Base-by-base conservation (phyloP, 2,797 vertebrate genomes). In the Sebastes iracundus region DNA sequence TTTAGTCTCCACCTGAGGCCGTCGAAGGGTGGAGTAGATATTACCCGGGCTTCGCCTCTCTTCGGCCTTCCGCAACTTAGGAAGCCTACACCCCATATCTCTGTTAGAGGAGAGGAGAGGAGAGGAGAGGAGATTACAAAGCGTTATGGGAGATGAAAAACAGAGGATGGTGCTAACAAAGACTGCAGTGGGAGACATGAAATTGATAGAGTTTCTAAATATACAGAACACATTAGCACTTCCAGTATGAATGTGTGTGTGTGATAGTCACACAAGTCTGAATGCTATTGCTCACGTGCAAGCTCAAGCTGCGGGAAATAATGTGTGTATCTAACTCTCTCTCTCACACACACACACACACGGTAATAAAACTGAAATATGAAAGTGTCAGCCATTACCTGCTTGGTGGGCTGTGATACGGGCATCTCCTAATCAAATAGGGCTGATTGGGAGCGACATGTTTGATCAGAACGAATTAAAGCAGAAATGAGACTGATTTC, bases 1-100 rank as follows among this genome's bases (percentile, higher is more conserved):
- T 93, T 98, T 98, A 23, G 97, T 98, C 95, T 99, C 97, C 88
- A 99, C 98, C 90, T 99, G 97, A 13, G 97, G 97, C 76, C 98
- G 96, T 86, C 97, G 96, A 80, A 99, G 91, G 38, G 98, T 99
- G 67, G 98, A 99, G 85, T 98, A 99, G 93, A 99, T 98, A 81
- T 99, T 99, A 49, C 98, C 98, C 4, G 97, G 98, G 80, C 97
- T 96, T 85, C 94, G 96, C 81, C 96, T 90, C 16, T 95, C 95
- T 20, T 95, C 95, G 2, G 94, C 95, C 81, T 97, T 98, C 89
- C 96, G 95, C 81, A 98, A 88, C 87, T 98, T 99, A 66, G 97
- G 97, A 88, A 99, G 93, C 89, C 97, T 94, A 75, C 98, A 99
- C 94, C 98, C 98, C 98, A 99, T 99, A 82, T 87, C 80, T 89